Evolutionary conservation across 30 jellyfish, hydroid and myxozoan species (phyloP).

Genomic region (Hydra vulgaris): DNA sequence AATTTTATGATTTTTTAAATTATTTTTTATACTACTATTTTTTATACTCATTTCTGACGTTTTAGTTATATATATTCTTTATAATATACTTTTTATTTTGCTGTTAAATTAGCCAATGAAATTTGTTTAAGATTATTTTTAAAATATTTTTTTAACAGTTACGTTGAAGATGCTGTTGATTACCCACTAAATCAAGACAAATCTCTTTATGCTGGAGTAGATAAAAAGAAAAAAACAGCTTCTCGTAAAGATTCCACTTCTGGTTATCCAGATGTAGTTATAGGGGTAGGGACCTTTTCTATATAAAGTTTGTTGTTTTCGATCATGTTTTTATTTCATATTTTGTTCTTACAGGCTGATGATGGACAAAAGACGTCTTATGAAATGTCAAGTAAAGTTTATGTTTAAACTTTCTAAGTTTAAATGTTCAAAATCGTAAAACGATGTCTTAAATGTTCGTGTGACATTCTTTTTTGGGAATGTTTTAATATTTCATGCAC

Average conservation of each 20-base stretch:
- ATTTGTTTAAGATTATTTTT: no score
- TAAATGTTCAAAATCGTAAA: no score
- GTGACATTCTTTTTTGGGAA: no score
- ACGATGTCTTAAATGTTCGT: no score
- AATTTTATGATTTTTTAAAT: no score
- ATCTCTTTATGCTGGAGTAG: slow-evolving; percentile 24
- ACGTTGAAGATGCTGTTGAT: slow-evolving; percentile 17
- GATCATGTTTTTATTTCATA: background rate
- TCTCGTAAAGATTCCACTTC: slow-evolving; percentile 56
- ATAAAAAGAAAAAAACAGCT: slow-evolving; percentile 23
- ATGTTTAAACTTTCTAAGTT: background rate
- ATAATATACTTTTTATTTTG: no score
- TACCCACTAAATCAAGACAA: slow-evolving; percentile 18
- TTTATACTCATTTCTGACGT: no score
- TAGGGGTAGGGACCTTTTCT: slow-evolving; percentile 23
- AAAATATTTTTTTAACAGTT: background rate
- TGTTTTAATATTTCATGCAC: no score
- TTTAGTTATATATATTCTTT: no score
- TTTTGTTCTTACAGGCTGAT: background rate
- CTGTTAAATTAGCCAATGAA: no score
- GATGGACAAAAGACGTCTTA: background rate
- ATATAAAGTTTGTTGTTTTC: background rate
- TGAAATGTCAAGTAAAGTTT: background rate
- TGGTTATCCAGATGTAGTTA: slow-evolving; percentile 54
- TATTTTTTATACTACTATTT: no score